Conservation (phyloP, 2,113 vertebrate species). For the Gnathonemus longibarbis region DNA sequence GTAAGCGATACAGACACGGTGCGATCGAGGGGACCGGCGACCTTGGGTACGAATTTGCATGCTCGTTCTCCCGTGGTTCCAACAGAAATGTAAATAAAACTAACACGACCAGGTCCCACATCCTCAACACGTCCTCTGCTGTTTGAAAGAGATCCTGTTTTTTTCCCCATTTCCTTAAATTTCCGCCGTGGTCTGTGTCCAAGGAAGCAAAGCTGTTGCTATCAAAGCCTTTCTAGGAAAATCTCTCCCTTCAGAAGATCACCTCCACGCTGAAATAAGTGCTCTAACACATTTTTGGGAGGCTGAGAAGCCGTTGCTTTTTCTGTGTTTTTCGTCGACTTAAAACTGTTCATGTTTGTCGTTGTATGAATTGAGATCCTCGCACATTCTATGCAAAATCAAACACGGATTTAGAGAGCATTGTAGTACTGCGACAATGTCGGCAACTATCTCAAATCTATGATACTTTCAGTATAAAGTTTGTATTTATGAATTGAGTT, state of each 20-base stretch:
- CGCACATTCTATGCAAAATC: constrained; percentile 86
- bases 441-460: constrained; percentile 84
- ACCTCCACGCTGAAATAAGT: background rate
- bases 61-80: constrained; percentile 13
- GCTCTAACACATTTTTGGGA: constrained; percentile 34
- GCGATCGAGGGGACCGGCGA: background rate
- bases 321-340: constrained; percentile 48
- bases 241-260: background rate
- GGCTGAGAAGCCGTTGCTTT: constrained; percentile 40
- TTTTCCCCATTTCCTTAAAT: background rate
- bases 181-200: constrained; percentile 3
- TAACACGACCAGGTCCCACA: background rate
- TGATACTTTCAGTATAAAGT: constrained; percentile 87
- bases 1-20: background rate
- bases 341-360: constrained; percentile 57
- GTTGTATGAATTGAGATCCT: constrained; percentile 61
- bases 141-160: background rate
- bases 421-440: constrained; percentile 77
- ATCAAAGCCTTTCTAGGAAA: background rate
- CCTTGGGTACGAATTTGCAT: background rate
- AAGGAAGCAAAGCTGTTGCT: background rate
- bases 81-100: constrained; percentile 30
- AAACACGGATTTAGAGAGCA: constrained; percentile 68
- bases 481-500: constrained; percentile 91
- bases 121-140: background rate